Conservation (phyloP, 2,888 invertebrate species). For the Gymnoscelis rufifasciata region DNA sequence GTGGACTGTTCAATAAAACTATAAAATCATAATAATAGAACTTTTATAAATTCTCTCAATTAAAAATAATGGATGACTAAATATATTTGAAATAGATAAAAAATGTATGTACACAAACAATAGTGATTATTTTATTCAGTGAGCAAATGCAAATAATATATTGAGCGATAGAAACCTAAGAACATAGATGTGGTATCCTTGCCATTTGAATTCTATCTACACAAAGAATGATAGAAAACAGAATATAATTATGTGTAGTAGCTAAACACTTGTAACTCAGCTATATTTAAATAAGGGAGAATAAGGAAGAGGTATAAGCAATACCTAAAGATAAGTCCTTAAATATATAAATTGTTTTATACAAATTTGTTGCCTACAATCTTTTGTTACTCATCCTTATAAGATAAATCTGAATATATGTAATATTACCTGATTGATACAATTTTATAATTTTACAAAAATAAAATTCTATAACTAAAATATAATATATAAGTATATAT, state of each 20-base stretch:
- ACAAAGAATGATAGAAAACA: neutral
- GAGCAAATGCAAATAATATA: conserved; percentile 57
- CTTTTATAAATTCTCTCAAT: conserved; percentile 30
- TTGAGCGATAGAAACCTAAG: conserved; percentile 40
- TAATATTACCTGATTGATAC: too few species aligned
- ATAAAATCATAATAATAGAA: conserved; percentile 29
- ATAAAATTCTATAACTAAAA: neutral
- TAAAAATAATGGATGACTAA: conserved; percentile 26
- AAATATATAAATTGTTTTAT: too few species aligned
- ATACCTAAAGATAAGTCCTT: too few species aligned
- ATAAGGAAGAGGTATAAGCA: too few species aligned
- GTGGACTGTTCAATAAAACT: conserved; percentile 15
- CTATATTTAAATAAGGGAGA: too few species aligned
- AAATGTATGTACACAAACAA: conserved; percentile 9
- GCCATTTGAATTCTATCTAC: neutral
- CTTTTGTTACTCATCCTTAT: too few species aligned
- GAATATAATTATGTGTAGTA: too few species aligned
- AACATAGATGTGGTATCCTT: neutral
- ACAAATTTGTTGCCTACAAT: too few species aligned
- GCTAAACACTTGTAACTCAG: too few species aligned
- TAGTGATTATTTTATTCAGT: conserved; percentile 31
- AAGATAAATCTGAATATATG: too few species aligned
- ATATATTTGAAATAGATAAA: conserved; percentile 9
- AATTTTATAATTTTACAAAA: too few species aligned
- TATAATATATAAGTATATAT: neutral